A percentile compares a stretch with the other conserved stretches of the same genome.
These are phyloP conservation scores for Gorsachius magnificus DNA, from an alignment of 2,797 vertebrate genomes.

Conservation along the genomic window DNA sequence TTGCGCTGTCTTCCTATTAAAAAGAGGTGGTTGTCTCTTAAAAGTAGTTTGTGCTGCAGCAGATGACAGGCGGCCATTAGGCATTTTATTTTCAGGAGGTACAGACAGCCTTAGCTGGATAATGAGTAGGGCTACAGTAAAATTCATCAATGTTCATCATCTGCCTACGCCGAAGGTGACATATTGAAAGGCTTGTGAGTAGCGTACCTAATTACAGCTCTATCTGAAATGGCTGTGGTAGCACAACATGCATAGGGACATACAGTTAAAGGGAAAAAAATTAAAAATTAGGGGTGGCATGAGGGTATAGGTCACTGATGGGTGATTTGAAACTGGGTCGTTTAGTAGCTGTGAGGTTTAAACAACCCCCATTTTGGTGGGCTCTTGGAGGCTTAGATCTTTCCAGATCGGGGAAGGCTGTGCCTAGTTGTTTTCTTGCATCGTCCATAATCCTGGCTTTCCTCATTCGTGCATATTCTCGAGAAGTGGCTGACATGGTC, in stretches of 20 bases:
- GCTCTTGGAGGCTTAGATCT: accelerated
- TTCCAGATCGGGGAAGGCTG: not conserved
- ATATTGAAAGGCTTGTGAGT: not conserved
- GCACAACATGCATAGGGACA: not conserved
- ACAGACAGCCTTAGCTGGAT: not conserved
- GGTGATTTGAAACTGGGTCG: not conserved
- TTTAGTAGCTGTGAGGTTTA: not conserved
- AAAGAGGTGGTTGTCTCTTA: not conserved
- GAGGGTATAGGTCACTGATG: not conserved
- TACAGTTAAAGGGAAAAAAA: not conserved
- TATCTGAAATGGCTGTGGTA: not conserved
- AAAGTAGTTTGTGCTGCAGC: not conserved
- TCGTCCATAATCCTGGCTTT: not conserved
- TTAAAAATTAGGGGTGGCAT: not conserved
- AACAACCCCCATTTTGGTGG: not conserved
- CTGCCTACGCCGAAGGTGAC: not conserved
- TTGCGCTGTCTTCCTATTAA: not conserved
- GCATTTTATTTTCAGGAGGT: not conserved
- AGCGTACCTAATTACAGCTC: not conserved
- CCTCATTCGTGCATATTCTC: not conserved
- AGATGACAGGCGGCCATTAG: not conserved
- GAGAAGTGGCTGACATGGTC: not conserved
- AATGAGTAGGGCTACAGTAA: not conserved
- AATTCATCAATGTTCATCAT: not conserved
- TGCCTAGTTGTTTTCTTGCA: not conserved